These are phyloP conservation scores for Augochlorella aurata DNA, from an alignment of 2,888 invertebrate species.

Conservation along the genomic window DNA sequence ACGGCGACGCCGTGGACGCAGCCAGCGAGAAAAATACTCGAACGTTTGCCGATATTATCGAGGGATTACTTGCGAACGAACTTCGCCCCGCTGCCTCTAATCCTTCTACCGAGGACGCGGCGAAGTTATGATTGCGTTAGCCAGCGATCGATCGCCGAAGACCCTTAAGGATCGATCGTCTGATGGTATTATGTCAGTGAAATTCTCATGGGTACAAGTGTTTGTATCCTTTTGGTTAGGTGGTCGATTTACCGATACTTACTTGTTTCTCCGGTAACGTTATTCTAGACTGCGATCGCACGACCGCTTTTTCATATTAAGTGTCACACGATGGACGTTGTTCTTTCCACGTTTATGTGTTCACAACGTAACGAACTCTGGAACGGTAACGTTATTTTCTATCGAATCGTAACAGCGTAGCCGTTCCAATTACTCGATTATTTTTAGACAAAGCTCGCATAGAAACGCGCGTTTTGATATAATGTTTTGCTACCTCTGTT, in stretches of 20 bases:
- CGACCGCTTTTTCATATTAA: neutral
- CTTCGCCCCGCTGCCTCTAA: conserved; percentile 46
- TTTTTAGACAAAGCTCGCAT: no score
- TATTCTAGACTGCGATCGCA: neutral
- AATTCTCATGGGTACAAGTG: conserved; percentile 5
- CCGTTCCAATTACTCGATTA: no score
- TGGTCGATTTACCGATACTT: neutral
- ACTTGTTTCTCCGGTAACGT: neutral
- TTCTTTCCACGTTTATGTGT: no score
- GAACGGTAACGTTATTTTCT: no score
- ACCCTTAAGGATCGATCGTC: conserved; percentile 32
- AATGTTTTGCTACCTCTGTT: neutral
- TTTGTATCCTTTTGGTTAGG: neutral
- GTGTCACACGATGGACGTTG: neutral
- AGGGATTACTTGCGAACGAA: conserved; percentile 57
- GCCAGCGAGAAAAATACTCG: conserved; percentile 49
- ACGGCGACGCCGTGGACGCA: conserved; percentile 28
- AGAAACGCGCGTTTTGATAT: no score
- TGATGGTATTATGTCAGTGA: neutral
- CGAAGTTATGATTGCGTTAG: conserved; percentile 49
- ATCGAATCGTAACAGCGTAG: no score
- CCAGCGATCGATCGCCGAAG: conserved; percentile 37
- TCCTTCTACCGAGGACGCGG: conserved; percentile 47
- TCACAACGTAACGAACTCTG: no score
- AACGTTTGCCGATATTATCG: conserved; percentile 58